Percentiles rank a stretch among this genome's conserved stretches.
Evolutionary conservation across 2,797 vertebrate species (phyloP).

Genomic region (Gymnoscopelus microlampas): DNA sequence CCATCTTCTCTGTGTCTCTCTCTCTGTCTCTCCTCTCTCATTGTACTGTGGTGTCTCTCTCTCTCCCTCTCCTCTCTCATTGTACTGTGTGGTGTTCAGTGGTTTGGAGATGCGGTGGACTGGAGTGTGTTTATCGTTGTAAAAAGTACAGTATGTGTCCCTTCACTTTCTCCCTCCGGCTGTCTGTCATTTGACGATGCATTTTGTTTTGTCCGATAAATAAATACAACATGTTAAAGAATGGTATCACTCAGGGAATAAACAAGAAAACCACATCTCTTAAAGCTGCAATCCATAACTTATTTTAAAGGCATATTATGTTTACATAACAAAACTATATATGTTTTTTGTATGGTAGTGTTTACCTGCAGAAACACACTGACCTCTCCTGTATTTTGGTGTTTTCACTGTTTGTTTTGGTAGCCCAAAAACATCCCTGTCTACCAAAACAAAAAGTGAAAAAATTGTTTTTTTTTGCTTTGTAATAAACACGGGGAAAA

Average conservation of each 20-base stretch:
- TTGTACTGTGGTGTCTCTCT: conserved; percentile 55
- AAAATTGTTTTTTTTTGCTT: too few species aligned
- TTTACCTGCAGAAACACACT: too few species aligned
- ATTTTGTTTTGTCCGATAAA: background rate
- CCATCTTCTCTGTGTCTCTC: conserved; percentile 43
- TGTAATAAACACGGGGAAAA: too few species aligned
- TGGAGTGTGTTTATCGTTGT: conserved; percentile 33
- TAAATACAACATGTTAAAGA: conserved; percentile 5
- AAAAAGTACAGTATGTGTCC: conserved; percentile 33
- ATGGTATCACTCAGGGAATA: conserved; percentile 3
- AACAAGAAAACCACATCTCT: conserved; percentile 42
- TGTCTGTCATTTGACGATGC: conserved; percentile 31
- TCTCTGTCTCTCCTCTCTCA: conserved; percentile 55
- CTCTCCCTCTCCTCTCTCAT: conserved; percentile 55
- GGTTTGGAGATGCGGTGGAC: conserved; percentile 25
- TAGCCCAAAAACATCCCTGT: too few species aligned
- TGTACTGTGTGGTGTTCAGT: conserved; percentile 47
- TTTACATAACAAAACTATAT: too few species aligned
- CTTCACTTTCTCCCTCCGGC: conserved; percentile 30
- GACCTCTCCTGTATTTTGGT: too few species aligned
- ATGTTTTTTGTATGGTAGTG: too few species aligned
- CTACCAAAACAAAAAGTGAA: too few species aligned
- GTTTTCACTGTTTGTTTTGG: too few species aligned
- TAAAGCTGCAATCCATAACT: conserved; percentile 33
- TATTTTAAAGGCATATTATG: background rate